phyloP scores from a whole-genome alignment of 2,113 vertebrate species.

The Colistium nudipinnis region DNA sequence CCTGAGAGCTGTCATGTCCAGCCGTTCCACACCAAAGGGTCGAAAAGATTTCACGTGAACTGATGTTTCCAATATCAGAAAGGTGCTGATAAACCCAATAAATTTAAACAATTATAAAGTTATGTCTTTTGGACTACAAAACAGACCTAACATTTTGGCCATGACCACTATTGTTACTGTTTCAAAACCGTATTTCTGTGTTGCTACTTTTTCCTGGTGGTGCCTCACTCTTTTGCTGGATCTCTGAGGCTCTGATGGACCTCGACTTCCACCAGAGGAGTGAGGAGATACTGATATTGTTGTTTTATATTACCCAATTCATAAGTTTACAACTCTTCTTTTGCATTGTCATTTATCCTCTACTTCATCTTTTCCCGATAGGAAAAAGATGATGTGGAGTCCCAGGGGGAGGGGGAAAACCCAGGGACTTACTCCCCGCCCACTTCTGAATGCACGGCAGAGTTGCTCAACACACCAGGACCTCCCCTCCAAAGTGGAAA shows the following conservation, averaged over 20 bases:
- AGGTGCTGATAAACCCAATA: not conserved
- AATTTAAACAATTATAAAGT: too few relatives aligned
- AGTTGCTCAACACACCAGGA: conserved; percentile 13
- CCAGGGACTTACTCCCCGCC: not conserved
- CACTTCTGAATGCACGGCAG: conserved; percentile 1
- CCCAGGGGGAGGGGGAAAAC: not conserved
- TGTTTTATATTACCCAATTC: not conserved
- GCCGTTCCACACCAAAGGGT: too few relatives aligned
- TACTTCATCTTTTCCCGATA: not conserved
- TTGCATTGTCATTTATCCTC: not conserved
- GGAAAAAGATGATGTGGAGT: not conserved
- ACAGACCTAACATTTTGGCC: not conserved
- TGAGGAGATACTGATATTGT: not conserved
- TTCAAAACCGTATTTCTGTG: not conserved
- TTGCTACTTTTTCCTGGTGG: not conserved
- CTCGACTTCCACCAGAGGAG: not conserved
- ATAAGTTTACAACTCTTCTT: not conserved
- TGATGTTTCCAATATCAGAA: not conserved
- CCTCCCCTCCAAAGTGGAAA: conserved; percentile 24
- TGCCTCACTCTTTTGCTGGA: not conserved
- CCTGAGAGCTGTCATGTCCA: too few relatives aligned
- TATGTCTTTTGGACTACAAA: not conserved
- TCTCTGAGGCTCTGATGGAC: not conserved
- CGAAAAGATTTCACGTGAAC: too few relatives aligned
- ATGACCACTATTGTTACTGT: not conserved